Conservation (phyloP, 1,140 invertebrate species). For the Mizuhopecten yessoensis region DNA sequence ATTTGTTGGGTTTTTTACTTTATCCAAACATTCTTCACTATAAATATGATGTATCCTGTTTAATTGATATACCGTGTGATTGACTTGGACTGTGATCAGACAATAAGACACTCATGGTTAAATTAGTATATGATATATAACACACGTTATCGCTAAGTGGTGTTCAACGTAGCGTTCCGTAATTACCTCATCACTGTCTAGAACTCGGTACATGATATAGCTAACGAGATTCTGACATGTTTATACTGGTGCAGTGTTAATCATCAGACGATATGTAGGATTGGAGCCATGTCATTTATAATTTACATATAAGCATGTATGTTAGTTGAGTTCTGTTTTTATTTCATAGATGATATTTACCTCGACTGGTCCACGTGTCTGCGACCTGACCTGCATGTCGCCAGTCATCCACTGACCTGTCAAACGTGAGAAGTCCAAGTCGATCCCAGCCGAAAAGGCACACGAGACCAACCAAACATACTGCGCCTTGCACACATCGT, state of each 20-base stretch:
- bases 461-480: not conserved
- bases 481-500: not conserved
- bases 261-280: not conserved
- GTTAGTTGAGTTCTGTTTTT: not conserved
- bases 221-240: not conserved
- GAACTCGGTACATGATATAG: no score
- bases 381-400: not conserved
- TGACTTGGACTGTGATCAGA: no score
- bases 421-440: not conserved
- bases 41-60: no score
- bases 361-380: conserved; percentile 28
- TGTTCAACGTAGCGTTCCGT: no score
- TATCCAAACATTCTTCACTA: no score
- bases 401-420: conserved; percentile 5
- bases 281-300: no score
- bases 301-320: no score
- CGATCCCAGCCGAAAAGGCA: not conserved
- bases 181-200: not conserved
- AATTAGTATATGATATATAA: not conserved
- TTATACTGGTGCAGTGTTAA: not conserved
- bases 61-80: no score
- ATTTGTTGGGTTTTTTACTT: no score
- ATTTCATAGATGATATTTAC: not conserved
- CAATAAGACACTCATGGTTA: no score
- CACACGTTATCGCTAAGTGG: not conserved